A percentile compares a stretch with the other conserved stretches of the same genome.
Evolutionary conservation across 2,888 invertebrate genomes (phyloP).

Genomic region (Caenorhabditis sulstoni): DNA sequence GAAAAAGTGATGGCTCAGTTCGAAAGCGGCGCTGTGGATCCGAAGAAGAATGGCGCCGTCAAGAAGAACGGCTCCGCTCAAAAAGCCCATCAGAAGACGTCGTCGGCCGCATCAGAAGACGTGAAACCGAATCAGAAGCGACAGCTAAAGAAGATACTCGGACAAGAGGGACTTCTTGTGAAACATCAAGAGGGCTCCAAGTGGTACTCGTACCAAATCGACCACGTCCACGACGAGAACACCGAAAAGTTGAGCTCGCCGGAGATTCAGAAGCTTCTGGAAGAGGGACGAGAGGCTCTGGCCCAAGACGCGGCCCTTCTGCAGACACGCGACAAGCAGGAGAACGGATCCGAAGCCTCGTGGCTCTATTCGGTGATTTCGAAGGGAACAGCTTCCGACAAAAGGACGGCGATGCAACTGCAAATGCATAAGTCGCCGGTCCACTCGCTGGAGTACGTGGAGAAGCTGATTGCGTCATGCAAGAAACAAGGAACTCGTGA

Average conservation of each 20-base stretch:
- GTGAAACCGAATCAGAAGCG: constrained; percentile 43
- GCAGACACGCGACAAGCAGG: constrained; percentile 48
- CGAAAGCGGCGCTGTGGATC: constrained; percentile 31
- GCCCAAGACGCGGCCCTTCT: constrained; percentile 66
- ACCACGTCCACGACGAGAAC: constrained; percentile 60
- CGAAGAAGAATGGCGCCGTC: constrained; percentile 5
- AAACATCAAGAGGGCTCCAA: constrained; percentile 70
- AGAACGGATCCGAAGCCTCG: constrained; percentile 77
- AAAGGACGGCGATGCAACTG: constrained; percentile 89
- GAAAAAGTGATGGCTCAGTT: constrained; percentile 47
- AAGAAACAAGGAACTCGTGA: constrained; percentile 87
- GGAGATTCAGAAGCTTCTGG: constrained; percentile 58
- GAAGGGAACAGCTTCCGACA: constrained; percentile 90
- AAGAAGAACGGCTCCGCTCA: too few species aligned
- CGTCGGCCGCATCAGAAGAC: neutral
- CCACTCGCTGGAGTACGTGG: constrained; percentile 87
- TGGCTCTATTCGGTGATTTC: constrained; percentile 89
- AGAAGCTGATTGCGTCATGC: constrained; percentile 87
- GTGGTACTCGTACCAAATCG: constrained; percentile 73
- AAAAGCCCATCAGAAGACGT: neutral
- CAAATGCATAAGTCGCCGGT: constrained; percentile 81
- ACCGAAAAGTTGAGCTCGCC: constrained; percentile 43
- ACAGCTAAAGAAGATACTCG: constrained; percentile 48
- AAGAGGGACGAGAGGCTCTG: constrained; percentile 60
- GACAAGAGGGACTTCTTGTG: constrained; percentile 57